Conservation (phyloP, 2,888 invertebrate genomes). For the Micoletzkya japonica region DNA sequence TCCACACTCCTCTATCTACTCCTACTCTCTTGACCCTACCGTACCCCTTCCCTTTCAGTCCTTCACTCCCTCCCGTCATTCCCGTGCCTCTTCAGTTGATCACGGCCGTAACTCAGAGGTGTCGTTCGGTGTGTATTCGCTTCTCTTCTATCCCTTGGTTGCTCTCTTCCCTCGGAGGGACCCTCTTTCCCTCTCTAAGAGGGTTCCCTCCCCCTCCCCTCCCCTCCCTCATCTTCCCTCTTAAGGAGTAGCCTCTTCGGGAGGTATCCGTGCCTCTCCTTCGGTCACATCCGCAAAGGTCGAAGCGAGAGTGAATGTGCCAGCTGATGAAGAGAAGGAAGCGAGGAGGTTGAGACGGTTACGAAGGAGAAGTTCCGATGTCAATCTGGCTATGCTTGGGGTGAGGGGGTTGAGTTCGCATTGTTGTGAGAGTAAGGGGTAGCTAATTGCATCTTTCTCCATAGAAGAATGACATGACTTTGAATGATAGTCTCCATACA, state of each 20-base stretch:
- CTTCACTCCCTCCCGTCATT: constrained; percentile 10
- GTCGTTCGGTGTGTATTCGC: constrained; percentile 42
- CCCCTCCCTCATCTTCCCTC: too few species aligned
- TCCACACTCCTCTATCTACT: neutral
- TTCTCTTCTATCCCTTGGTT: too few species aligned
- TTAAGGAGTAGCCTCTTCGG: constrained; percentile 33
- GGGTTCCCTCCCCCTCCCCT: too few species aligned
- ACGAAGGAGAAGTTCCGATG: constrained; percentile 44
- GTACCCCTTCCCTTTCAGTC: constrained; percentile 5
- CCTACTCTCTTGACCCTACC: neutral
- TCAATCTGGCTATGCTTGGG: constrained; percentile 30
- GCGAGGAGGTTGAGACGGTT: constrained; percentile 46
- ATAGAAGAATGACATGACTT: neutral
- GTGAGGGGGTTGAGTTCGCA: constrained; percentile 33
- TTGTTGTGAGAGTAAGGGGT: neutral
- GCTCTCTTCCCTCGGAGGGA: too few species aligned
- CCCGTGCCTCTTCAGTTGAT: constrained; percentile 13
- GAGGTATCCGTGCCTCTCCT: constrained; percentile 31
- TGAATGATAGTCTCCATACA: neutral
- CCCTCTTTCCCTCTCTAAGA: too few species aligned
- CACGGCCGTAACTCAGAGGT: constrained; percentile 2
- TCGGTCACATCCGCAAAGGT: constrained; percentile 32
- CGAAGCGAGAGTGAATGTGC: constrained; percentile 32
- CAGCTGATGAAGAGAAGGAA: constrained; percentile 31
- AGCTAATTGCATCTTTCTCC: neutral